A percentile compares a stretch with the other conserved stretches of the same genome.
These are phyloP conservation scores for Sycobia sp. DNA, from an alignment of 1,140 invertebrate species.

Conservation along the genomic window DNA sequence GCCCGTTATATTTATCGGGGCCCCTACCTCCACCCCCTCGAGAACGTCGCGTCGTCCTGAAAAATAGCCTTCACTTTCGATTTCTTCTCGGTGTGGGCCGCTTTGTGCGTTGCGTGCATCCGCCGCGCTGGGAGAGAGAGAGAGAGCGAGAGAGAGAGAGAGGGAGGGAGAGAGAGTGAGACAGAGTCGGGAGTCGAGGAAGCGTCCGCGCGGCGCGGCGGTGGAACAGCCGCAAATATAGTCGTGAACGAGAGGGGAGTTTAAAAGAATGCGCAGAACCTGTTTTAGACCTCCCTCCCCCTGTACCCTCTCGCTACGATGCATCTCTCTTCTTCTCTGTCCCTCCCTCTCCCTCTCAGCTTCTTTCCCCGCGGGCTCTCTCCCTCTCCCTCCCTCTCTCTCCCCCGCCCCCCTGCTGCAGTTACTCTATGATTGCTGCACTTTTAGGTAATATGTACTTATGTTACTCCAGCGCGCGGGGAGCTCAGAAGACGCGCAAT, in stretches of 20 bases:
- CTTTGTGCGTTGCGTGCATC: no score
- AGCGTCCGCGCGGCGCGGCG: slow-evolving; percentile 18
- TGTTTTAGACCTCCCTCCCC: slow-evolving; percentile 16
- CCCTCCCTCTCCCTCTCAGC: not conserved
- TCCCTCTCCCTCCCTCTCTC: not conserved
- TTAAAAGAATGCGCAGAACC: slow-evolving; percentile 31
- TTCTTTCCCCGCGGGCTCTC: no score
- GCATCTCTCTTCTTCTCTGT: not conserved
- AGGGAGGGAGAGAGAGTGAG: not conserved
- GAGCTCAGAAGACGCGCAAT: no score
- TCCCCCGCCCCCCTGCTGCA: not conserved
- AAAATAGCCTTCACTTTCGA: slow-evolving; percentile 30
- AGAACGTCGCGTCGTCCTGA: no score
- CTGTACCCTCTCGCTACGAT: slow-evolving; percentile 13
- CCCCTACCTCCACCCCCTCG: not conserved
- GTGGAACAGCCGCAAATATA: slow-evolving; percentile 26
- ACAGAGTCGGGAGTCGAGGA: slow-evolving; percentile 21
- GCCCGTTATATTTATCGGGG: slow-evolving; percentile 26
- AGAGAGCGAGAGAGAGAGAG: slow-evolving; percentile 1
- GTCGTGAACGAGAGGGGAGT: slow-evolving; percentile 19
- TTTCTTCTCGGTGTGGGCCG: no score
- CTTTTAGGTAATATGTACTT: no score
- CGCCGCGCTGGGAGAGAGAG: not conserved
- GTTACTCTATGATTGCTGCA: slow-evolving; percentile 17
- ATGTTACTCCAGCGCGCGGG: no score